Base-by-base conservation (phyloP, 2,888 invertebrate genomes). In the Strigamia transsilvanica region DNA sequence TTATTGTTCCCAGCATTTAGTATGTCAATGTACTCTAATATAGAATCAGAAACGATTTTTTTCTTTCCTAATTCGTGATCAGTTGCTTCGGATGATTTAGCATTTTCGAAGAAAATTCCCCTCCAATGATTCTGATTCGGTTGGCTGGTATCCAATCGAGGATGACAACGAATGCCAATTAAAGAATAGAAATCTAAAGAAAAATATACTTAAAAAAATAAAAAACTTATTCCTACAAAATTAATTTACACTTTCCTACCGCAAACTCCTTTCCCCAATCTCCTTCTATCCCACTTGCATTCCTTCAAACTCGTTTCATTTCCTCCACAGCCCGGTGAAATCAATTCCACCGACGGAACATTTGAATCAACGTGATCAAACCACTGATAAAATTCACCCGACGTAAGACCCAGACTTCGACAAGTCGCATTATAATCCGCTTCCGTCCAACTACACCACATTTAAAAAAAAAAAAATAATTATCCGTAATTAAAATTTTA, bases 351-450 rank as follows among this genome's bases (percentile, higher is more conserved):
- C 85, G 95, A 94, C 84, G 88, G 88, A 5, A 91, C 89, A 85
- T 90, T 90, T 86, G 91, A 91, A 83, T 88, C 87, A 83, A 95
- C 91, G 86, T 81, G 41, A 23, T 97, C 93, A 87, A 94, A 92
- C 94, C 98, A 98, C 86, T 93, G 93, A 90, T 93, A 93, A 83
- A 87, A 88, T 13, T 92, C 91, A 46, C 98, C 98, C 78, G 97
- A 97, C 88, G 94, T 93, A 88, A 95, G 98, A n/a, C 99, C 99
- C 87, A 99, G 90, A 88, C 98, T 97, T 81, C 95, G 91, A 88
- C 99, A 99, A 0, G 96, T 95, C 34, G 95, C 96, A 87, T 94
- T 93, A 89, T 96, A 93, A 88, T 99, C 99, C 79, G 93, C 91
- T 84, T 92, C 89, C 0, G 98, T 98, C 98, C 99, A 99, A 89